phyloP scores from a whole-genome alignment of 2,113 vertebrate species.

The Callaeas wilsoni region DNA sequence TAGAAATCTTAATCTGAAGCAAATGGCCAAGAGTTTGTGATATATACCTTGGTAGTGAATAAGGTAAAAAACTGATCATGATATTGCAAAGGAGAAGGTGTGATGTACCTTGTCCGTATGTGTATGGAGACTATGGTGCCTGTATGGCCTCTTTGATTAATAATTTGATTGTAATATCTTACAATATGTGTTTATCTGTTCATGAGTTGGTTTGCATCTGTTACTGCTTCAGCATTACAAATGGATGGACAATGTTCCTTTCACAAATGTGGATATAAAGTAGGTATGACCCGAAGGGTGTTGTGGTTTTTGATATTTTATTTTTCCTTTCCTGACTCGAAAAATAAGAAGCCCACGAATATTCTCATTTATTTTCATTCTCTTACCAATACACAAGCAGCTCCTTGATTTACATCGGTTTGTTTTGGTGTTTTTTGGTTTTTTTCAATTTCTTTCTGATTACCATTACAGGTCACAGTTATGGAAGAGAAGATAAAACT shows the following conservation, averaged over 20 bases:
- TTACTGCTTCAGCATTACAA: neutral
- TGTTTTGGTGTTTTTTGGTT: neutral
- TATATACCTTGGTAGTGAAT: neutral
- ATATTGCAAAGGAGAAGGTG: neutral
- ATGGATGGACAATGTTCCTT: neutral
- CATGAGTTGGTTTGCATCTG: neutral
- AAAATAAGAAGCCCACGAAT: neutral
- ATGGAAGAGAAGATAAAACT: conserved; percentile 87
- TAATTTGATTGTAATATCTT: neutral
- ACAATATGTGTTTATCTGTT: neutral
- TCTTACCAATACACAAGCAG: neutral
- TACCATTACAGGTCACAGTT: conserved; percentile 73
- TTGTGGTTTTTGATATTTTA: neutral
- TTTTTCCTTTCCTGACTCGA: neutral
- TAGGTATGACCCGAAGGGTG: neutral
- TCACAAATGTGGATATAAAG: neutral
- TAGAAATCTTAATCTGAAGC: neutral
- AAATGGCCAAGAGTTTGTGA: neutral
- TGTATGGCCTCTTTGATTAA: neutral
- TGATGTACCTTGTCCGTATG: neutral
- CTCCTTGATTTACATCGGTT: neutral
- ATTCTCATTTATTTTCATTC: neutral
- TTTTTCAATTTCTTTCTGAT: neutral
- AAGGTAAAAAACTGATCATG: neutral
- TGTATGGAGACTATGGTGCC: neutral